Evolutionary conservation across 2,888 invertebrate species (phyloP).

Genomic region (Aethes cnicana): DNA sequence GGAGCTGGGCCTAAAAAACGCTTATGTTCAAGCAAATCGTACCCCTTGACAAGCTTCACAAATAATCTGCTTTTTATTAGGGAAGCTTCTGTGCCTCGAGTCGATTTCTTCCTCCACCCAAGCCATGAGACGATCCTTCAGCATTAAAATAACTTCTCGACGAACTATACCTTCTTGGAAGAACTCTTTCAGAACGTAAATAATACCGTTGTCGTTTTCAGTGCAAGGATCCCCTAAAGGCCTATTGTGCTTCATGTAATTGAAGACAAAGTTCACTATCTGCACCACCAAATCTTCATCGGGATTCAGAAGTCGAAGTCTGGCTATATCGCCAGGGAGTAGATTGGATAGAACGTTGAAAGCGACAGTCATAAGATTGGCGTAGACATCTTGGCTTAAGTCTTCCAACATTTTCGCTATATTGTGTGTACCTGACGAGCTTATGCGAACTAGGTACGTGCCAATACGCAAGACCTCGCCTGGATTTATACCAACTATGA

Average conservation of each 20-base stretch:
- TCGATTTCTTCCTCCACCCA: slow-evolving; percentile 59
- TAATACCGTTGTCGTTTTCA: slow-evolving; percentile 61
- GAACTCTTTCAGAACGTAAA: slow-evolving; percentile 64
- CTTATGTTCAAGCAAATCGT: slow-evolving; percentile 46
- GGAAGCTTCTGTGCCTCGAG: slow-evolving; percentile 46
- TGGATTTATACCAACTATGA: slow-evolving; percentile 63
- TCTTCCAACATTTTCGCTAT: slow-evolving; percentile 61
- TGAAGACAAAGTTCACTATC: slow-evolving; percentile 69
- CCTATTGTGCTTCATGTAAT: slow-evolving; percentile 65
- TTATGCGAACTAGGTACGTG: slow-evolving; percentile 57
- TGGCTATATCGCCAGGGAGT: slow-evolving; percentile 63
- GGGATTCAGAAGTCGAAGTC: slow-evolving; percentile 59
- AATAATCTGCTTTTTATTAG: slow-evolving; percentile 55
- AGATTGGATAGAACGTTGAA: slow-evolving; percentile 63
- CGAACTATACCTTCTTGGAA: slow-evolving; percentile 70
- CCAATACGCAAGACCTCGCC: slow-evolving; percentile 71
- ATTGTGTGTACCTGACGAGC: slow-evolving; percentile 62
- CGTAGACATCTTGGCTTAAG: slow-evolving; percentile 64
- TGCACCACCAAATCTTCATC: slow-evolving; percentile 70
- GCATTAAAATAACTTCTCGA: slow-evolving; percentile 57
- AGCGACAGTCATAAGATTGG: slow-evolving; percentile 65
- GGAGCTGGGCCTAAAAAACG: no score
- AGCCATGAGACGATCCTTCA: slow-evolving; percentile 56
- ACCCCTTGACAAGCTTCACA: slow-evolving; percentile 63
- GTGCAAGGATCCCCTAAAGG: slow-evolving; percentile 60